Evolutionary conservation across 2,888 invertebrate genomes (phyloP), one percentile per base, ranked within the genome.

Genomic region (Incurvaria masculella): DNA sequence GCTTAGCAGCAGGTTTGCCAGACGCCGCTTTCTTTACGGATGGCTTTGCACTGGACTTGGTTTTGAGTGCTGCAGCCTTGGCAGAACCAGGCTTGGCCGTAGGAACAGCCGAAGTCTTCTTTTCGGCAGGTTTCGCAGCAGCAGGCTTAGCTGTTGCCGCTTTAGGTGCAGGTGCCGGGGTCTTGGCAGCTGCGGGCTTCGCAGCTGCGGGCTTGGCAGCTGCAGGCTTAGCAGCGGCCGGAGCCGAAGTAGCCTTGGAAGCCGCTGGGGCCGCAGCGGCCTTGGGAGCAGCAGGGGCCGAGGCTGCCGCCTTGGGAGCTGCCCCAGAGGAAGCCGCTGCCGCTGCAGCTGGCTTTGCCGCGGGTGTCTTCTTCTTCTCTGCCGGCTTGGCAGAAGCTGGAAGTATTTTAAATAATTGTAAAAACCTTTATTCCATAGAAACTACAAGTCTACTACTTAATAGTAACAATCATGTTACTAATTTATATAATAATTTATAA

Each of bases 301-400:
- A 56, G 18, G 59, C 53, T 20, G 67, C 71, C 39, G 74, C 71
- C 52, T 72, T 69, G 1, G 51, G 46, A 10, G 48, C 14, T 16
- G 11, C 41, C 8, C n/a, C 8, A 14, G 41, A 14, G 11, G 41
- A 8, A 8, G 41, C 21, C 43, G 20, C 21, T 66, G 80, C 84
- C 66, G 80, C 85, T 61, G 81, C 85, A 56, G 70, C 71, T 61
- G 83, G 74, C 62, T 83, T 83, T 46, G 81, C 80, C 52, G 75
- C 69, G 60, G 73, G 64, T 58, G 59, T 73, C 58, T 75, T 74
- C 53, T 72, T 76, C 59, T 78, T 78, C 56, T 76, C 78, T 43
- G 75, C 73, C 51, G 76, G 74, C 58, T 78, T 78, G 16, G 75
- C 40, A 43, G 45, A 49, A 11, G 42, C 42, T 52, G 20, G 14